Evolutionary conservation across 2,888 invertebrate species (phyloP).

Genomic region (Stenoptilia bipunctidactyla): DNA sequence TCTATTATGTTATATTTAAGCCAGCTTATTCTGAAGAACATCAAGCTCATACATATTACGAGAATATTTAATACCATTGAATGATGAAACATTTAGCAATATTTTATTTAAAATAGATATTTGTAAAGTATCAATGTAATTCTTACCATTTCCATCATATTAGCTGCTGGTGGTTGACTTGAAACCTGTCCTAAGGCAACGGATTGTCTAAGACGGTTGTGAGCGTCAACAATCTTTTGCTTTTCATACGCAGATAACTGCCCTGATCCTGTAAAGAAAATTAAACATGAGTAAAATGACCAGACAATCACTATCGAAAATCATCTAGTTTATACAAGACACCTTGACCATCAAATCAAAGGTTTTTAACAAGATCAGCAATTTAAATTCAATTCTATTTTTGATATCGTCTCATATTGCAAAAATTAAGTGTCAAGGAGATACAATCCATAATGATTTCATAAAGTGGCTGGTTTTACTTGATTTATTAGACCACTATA

Average conservation of each 20-base stretch:
- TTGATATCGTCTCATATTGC: constrained; percentile 6
- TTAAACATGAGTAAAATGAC: background rate
- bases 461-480: constrained; percentile 33
- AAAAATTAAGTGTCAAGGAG: constrained; percentile 26
- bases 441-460: constrained; percentile 29
- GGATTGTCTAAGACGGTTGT: constrained; percentile 83
- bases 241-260: constrained; percentile 80
- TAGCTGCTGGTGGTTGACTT: constrained; percentile 83
- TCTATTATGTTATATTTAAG: too few relatives aligned
- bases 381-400: constrained; percentile 1
- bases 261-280: constrained; percentile 64
- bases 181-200: constrained; percentile 84
- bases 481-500: constrained; percentile 48
- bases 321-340: too few relatives aligned
- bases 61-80: too few relatives aligned
- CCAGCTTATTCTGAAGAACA: too few relatives aligned
- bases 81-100: too few relatives aligned
- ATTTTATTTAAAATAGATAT: too few relatives aligned
- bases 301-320: background rate
- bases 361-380: background rate
- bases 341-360: background rate
- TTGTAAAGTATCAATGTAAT: background rate
- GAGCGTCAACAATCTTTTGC: constrained; percentile 82
- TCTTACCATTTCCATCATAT: constrained; percentile 88
- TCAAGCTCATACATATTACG: background rate